Evolutionary conservation across 1,140 invertebrate genomes (phyloP).

Genomic region (Cylas formicarius): DNA sequence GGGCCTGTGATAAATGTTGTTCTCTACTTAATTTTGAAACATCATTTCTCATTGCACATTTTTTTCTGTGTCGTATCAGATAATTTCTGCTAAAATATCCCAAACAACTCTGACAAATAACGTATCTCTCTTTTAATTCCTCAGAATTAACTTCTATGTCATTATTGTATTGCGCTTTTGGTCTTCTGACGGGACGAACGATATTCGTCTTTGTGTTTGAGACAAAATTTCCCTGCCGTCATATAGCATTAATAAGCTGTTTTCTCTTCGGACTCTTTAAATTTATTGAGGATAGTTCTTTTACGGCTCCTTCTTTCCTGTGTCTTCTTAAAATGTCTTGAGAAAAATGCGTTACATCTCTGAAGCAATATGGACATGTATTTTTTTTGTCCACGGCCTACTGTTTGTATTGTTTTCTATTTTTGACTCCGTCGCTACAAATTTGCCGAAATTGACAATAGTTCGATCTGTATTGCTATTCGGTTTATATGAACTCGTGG

Average conservation of each 20-base stretch:
- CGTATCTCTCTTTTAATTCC: conserved; percentile 15
- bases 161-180: conserved; percentile 6
- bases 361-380: conserved; percentile 18
- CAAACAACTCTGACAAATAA: conserved; percentile 12
- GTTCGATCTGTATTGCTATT: no score
- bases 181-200: conserved; percentile 16
- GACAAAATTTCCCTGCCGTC: conserved; percentile 19
- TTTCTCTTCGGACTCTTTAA: conserved; percentile 15
- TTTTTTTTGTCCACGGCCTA: conserved; percentile 22
- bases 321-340: conserved; percentile 21
- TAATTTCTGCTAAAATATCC: conserved; percentile 18
- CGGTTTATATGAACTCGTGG: no score
- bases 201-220: conserved; percentile 6
- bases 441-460: no score
- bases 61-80: conserved; percentile 16
- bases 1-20: conserved; percentile 15
- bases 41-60: conserved; percentile 7
- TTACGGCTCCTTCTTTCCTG: conserved; percentile 18
- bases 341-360: conserved; percentile 21
- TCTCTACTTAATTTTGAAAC: conserved; percentile 1
- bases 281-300: conserved; percentile 13
- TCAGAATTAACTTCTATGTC: no score
- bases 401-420: conserved; percentile 9
- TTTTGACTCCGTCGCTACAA: no score
- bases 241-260: conserved; percentile 12